A percentile compares a stretch with the other conserved stretches of the same genome.
Conservation (phyloP, 2,797 vertebrate genomes). For the Esox masquinongy region DNA sequence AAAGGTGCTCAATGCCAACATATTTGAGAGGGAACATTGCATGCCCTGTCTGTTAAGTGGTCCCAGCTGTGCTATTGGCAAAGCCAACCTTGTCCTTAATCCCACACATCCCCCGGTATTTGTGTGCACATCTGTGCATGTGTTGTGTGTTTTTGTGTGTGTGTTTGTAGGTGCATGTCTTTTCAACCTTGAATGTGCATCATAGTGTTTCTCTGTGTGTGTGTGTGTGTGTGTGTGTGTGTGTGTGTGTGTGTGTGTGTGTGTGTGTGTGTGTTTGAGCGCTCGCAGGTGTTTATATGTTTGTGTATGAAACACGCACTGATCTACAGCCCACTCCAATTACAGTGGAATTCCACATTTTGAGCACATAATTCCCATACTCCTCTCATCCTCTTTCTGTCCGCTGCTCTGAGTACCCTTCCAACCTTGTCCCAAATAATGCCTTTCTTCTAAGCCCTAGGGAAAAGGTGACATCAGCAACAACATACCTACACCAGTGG, state of each 20-base stretch:
- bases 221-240: conserved; percentile 5
- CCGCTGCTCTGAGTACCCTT: conserved; percentile 25
- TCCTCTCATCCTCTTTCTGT: conserved; percentile 26
- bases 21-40: no score
- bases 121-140: background rate
- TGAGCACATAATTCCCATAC: conserved; percentile 39
- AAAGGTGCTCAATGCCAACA: no score
- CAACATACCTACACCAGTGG: background rate
- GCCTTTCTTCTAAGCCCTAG: background rate
- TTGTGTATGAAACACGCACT: conserved; percentile 9
- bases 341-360: conserved; percentile 51
- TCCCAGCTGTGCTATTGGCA: conserved; percentile 10
- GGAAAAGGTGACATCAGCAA: background rate
- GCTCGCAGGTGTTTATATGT: background rate
- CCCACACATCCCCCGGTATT: background rate
- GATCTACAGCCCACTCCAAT: conserved; percentile 54
- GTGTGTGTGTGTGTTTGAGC: conserved; percentile 1
- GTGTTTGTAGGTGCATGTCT: background rate
- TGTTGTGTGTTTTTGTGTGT: background rate
- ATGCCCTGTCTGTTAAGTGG: conserved; percentile 15
- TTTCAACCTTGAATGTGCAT: no score
- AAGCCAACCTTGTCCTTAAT: background rate
- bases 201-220: conserved; percentile 3
- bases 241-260: conserved; percentile 13
- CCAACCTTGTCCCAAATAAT: conserved; percentile 25